Percentiles rank a stretch among this genome's conserved stretches.
Conservation (phyloP, 2,888 invertebrate species). For the Autographa gamma region DNA sequence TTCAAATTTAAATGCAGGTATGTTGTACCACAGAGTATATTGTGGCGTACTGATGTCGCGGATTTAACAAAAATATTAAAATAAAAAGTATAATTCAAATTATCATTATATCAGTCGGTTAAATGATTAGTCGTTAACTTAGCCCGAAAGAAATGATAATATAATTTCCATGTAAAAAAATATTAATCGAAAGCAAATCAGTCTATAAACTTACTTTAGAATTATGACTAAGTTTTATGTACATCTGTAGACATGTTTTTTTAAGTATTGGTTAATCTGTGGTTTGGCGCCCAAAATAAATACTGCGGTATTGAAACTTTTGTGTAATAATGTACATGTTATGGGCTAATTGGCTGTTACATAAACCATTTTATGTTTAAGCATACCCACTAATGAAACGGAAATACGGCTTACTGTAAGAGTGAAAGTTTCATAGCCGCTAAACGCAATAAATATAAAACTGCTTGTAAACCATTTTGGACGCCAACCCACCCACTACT, state of each 20-base stretch:
- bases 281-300: slow-evolving; percentile 61
- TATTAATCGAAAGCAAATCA: slow-evolving; percentile 83
- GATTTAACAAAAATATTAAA: slow-evolving; percentile 31
- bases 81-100: slow-evolving; percentile 61
- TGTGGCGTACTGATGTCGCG: not conserved
- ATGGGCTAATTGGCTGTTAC: not conserved
- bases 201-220: slow-evolving; percentile 85
- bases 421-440: not conserved
- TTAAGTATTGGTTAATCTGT: slow-evolving; percentile 50
- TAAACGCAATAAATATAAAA: slow-evolving; percentile 10
- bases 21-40: not conserved
- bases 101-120: slow-evolving; percentile 79
- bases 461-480: slow-evolving; percentile 25
- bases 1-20: not conserved
- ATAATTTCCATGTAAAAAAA: slow-evolving; percentile 59
- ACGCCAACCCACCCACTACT: slow-evolving; percentile 57
- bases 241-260: slow-evolving; percentile 70
- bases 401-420: not conserved
- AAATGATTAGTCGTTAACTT: slow-evolving; percentile 70
- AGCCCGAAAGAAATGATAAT: slow-evolving; percentile 67
- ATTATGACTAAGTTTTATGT: slow-evolving; percentile 80
- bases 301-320: slow-evolving; percentile 15
- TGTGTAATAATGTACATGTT: not conserved
- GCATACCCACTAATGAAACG: not conserved
- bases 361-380: not conserved